Evolutionary conservation across 2,113 vertebrate species (phyloP), one percentile per base, ranked within the genome.

Genomic region (Strigops habroptila): DNA sequence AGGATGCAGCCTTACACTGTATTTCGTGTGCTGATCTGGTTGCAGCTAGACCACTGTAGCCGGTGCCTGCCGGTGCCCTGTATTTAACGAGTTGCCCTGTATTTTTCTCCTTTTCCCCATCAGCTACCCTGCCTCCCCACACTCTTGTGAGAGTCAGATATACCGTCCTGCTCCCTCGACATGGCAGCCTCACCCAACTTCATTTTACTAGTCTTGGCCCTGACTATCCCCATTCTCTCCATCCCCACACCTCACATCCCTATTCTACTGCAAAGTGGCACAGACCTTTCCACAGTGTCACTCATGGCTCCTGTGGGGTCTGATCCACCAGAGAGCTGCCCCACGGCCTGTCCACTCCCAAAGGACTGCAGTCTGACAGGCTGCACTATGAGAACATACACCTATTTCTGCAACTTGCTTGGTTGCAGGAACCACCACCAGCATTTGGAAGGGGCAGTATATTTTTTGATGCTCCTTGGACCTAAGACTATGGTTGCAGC

Each of bases 241-340:
- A 23, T 77, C 19, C 18, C 17, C 64, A 67, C 7, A 33, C 13
- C 14, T 67, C n/a, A 44, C 11, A 49, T 7, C 28, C 15, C 3
- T 31, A 33, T 13, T 52, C 21, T 7, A 12, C 46, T 86, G n/a
- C 31, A 21, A 30, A 37, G 25, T 51, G 39, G 12, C 84, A 64
- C 55, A 82, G 25, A 22, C 17, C 28, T 84, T 89, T 67, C 52
- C 27, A 39, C 33, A 55, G 55, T 17, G 12, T 75, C 51, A n/a
- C 51, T 59, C 15, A 11, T 37, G 51, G 31, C n/a, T 94, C 44
- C 14, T 2, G 3, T 60, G 43, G 30, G 18, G 19, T 17, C 16
- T 0, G 0, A 14, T 65, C 9, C 37, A 41, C 4, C 23, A 21
- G n/a, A 53, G 33, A 78, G 8, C 23, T 71, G 23, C 24, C 23